Percentiles rank a stretch among this genome's conserved stretches.
These are phyloP conservation scores for Sepiola atlantica DNA, from an alignment of 2,888 invertebrate genomes.

Conservation along the genomic window DNA sequence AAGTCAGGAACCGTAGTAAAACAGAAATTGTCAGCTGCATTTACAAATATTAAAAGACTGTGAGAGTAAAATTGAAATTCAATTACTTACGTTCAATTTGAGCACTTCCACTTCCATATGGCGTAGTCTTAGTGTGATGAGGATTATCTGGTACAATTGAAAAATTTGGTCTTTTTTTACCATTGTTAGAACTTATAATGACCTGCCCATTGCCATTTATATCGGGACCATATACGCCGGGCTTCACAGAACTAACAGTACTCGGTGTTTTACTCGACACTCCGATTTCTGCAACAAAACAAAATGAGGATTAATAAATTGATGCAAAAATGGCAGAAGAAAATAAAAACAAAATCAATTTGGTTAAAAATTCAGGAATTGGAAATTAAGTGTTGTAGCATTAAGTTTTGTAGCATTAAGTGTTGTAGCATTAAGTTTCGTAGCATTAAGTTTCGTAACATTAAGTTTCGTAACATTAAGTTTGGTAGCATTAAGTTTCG, in stretches of 20 bases:
- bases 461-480: too few relatives aligned
- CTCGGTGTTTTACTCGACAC: slow-evolving; percentile 32
- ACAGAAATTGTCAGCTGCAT: too few relatives aligned
- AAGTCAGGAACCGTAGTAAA: too few relatives aligned
- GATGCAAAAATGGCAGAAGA: neutral
- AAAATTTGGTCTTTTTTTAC: neutral
- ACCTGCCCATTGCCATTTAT: neutral
- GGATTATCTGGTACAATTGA: neutral
- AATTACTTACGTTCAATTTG: slow-evolving; percentile 32
- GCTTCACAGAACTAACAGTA: neutral
- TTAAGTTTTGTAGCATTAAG: too few relatives aligned
- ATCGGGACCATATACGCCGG: neutral
- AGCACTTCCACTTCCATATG: slow-evolving; percentile 20
- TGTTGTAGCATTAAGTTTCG: too few relatives aligned
- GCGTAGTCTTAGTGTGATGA: neutral
- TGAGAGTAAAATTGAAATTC: neutral
- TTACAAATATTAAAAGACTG: too few relatives aligned
- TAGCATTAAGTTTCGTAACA: too few relatives aligned
- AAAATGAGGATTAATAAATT: neutral
- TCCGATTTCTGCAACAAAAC: neutral
- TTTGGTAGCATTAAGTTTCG: too few relatives aligned
- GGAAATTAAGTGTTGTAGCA: neutral
- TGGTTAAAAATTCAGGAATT: neutral
- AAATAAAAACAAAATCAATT: neutral
- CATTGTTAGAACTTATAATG: neutral